Conservation (phyloP, 2,888 invertebrate species). For the Blastobasis lacticolella region DNA sequence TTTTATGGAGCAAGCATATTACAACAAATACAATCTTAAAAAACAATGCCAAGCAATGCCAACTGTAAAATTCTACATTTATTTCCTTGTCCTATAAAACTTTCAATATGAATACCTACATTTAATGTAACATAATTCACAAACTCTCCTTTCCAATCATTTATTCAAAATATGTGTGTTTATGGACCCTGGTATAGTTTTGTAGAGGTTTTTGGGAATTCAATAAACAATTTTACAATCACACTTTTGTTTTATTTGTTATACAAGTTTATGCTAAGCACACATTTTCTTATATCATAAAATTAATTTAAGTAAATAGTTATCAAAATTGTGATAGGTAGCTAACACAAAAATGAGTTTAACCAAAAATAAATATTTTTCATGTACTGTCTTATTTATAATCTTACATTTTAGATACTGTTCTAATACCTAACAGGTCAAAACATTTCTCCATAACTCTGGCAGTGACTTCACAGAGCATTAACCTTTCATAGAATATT, state of each 20-base stretch:
- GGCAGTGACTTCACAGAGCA: slow-evolving; percentile 95
- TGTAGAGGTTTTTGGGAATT: slow-evolving; percentile 69
- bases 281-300: background rate
- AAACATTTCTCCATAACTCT: slow-evolving; percentile 90
- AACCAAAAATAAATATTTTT: too few relatives aligned
- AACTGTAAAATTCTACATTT: too few relatives aligned
- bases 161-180: slow-evolving; percentile 23
- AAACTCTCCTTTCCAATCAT: too few relatives aligned
- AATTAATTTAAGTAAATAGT: background rate
- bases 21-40: too few relatives aligned
- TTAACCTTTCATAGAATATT: slow-evolving; percentile 89
- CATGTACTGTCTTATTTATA: background rate
- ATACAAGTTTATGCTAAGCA: slow-evolving; percentile 15
- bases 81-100: too few relatives aligned
- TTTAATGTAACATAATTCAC: too few relatives aligned
- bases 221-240: slow-evolving; percentile 51
- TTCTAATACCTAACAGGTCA: slow-evolving; percentile 91
- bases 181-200: slow-evolving; percentile 65
- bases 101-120: too few relatives aligned
- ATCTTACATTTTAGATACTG: slow-evolving; percentile 91
- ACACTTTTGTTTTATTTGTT: slow-evolving; percentile 24
- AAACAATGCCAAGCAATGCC: too few relatives aligned
- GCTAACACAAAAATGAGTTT: too few relatives aligned
- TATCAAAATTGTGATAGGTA: slow-evolving; percentile 18
- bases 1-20: too few relatives aligned